Conservation (phyloP, 2,113 vertebrate genomes). For the Grammomys surdaster region DNA sequence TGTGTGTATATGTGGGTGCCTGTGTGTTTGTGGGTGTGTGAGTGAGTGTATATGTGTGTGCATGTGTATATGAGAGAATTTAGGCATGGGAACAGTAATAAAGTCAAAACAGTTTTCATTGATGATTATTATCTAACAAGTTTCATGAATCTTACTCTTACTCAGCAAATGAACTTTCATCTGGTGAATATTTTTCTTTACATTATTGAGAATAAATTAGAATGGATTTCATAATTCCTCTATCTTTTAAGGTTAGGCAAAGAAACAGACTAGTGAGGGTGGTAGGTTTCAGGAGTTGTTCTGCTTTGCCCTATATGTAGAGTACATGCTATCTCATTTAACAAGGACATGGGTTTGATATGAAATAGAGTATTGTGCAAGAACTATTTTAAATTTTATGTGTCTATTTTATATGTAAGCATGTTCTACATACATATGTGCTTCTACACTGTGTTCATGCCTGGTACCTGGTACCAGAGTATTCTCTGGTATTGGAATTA, state of each 20-base stretch:
- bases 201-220: not conserved
- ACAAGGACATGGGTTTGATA: not conserved
- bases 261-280: not conserved
- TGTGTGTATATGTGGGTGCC: not conserved
- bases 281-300: not conserved
- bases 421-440: not conserved
- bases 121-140: not conserved
- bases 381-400: not conserved
- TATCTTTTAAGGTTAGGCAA: conserved; percentile 5
- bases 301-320: not conserved
- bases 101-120: not conserved
- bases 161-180: not conserved
- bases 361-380: not conserved
- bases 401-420: not conserved
- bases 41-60: not conserved
- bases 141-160: not conserved
- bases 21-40: no score
- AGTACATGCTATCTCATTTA: not conserved
- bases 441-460: not conserved
- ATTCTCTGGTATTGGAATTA: not conserved
- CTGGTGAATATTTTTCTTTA: not conserved
- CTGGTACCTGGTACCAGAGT: not conserved
- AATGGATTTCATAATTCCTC: not conserved
- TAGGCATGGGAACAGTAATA: not conserved
- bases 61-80: not conserved